Conservation (phyloP, 2,888 invertebrate species). For the Dexiosoma caninum region DNA sequence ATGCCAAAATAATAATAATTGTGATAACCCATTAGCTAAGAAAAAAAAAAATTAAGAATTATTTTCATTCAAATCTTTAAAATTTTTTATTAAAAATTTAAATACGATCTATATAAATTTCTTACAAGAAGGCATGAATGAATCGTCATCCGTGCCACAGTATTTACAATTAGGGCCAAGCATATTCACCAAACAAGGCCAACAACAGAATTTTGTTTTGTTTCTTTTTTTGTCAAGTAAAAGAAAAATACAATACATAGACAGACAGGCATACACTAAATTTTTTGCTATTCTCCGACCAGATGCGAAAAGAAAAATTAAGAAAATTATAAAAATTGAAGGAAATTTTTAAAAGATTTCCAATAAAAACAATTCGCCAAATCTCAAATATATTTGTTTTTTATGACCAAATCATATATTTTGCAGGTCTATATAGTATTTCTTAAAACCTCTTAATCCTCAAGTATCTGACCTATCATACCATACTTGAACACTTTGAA, state of each 20-base stretch:
- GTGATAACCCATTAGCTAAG: too few species aligned
- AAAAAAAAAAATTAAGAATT: too few species aligned
- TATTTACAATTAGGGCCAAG: conserved; percentile 19
- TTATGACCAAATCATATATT: too few species aligned
- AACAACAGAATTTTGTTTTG: background rate
- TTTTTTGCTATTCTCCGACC: too few species aligned
- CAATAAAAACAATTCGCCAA: too few species aligned
- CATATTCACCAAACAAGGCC: conserved; percentile 35
- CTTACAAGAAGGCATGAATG: conserved; percentile 9
- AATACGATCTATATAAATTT: conserved; percentile 23
- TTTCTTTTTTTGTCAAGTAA: background rate
- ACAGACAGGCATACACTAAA: background rate
- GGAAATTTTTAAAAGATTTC: background rate
- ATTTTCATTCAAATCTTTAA: background rate
- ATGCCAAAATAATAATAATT: too few species aligned
- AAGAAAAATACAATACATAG: background rate
- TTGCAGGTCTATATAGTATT: too few species aligned
- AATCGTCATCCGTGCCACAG: conserved; percentile 21
- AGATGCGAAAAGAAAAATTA: too few species aligned
- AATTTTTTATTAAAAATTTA: background rate
- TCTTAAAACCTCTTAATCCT: too few species aligned
- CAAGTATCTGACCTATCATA: too few species aligned
- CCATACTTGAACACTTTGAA: too few species aligned
- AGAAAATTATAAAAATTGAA: background rate
- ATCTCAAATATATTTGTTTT: too few species aligned